Evolutionary conservation across 2,113 vertebrate species (phyloP).

Genomic region (Hassar affinis): DNA sequence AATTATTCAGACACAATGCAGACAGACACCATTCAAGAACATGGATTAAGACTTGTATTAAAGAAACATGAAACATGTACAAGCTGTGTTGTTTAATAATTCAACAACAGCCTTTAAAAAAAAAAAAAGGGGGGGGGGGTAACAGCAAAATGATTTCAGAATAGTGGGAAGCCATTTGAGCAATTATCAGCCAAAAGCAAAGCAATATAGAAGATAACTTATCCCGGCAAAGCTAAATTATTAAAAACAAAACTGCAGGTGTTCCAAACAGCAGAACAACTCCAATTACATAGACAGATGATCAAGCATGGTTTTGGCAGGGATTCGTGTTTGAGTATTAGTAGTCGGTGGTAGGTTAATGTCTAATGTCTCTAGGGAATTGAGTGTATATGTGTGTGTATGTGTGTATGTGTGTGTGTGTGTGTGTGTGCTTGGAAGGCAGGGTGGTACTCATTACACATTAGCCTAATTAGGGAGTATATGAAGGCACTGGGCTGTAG

Average conservation of each 20-base stretch:
- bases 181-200: not conserved
- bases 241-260: not conserved
- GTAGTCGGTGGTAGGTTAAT: not conserved
- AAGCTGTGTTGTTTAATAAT: not conserved
- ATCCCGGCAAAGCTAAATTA: not conserved
- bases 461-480: slow-evolving; percentile 9
- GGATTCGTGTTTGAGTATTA: not conserved
- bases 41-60: not conserved
- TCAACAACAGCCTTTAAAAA: not conserved
- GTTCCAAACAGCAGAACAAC: not conserved
- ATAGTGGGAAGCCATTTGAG: not conserved
- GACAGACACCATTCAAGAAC: not conserved
- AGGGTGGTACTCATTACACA: slow-evolving; percentile 4
- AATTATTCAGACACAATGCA: not conserved
- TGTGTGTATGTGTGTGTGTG: not conserved
- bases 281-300: not conserved
- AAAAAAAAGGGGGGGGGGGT: too few relatives aligned
- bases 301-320: not conserved
- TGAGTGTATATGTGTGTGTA: not conserved
- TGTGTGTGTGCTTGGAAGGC: not conserved
- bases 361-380: not conserved
- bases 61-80: not conserved
- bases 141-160: not conserved
- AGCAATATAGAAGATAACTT: not conserved
- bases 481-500: not conserved